Percentiles rank a stretch among this genome's conserved stretches.
Conservation (phyloP, 23 tunicate genomes). For the Botrylloides violaceus region DNA sequence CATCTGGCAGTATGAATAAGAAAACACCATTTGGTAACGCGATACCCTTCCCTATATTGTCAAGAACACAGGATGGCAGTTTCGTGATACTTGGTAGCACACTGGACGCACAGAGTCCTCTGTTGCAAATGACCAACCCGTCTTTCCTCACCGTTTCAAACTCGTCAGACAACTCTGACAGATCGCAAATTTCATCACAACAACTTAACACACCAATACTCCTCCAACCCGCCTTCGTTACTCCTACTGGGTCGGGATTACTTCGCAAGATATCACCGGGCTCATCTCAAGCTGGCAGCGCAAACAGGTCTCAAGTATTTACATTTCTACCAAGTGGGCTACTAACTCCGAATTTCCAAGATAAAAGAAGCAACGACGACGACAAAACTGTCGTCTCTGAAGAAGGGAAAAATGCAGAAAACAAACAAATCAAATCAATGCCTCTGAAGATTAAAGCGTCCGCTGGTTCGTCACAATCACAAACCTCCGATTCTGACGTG, state of each 20-base stretch:
- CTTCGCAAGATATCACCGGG: conserved; percentile 33
- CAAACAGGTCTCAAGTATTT: conserved; percentile 64
- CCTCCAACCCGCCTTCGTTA: conserved; percentile 49
- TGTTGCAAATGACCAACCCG: conserved; percentile 30
- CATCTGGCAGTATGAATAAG: not conserved
- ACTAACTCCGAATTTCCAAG: not conserved
- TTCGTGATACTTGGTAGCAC: conserved; percentile 13
- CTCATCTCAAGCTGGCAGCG: not conserved
- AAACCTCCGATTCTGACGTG: not conserved
- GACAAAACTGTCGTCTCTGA: not conserved
- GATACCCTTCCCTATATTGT: not conserved
- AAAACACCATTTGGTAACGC: not conserved
- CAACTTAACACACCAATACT: conserved; percentile 82
- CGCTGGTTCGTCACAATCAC: not conserved
- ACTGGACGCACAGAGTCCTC: conserved; percentile 25
- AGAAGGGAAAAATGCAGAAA: conserved; percentile 5
- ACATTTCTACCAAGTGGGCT: conserved; percentile 61
- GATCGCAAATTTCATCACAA: conserved; percentile 5
- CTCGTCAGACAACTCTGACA: not conserved
- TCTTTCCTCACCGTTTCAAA: conserved; percentile 11
- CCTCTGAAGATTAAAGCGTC: not conserved
- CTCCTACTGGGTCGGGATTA: conserved; percentile 31
- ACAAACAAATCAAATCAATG: not conserved
- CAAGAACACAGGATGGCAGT: conserved; percentile 7
- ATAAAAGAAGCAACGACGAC: not conserved